Conservation (phyloP, 2,888 invertebrate genomes). For the Seira sanloemensis region DNA sequence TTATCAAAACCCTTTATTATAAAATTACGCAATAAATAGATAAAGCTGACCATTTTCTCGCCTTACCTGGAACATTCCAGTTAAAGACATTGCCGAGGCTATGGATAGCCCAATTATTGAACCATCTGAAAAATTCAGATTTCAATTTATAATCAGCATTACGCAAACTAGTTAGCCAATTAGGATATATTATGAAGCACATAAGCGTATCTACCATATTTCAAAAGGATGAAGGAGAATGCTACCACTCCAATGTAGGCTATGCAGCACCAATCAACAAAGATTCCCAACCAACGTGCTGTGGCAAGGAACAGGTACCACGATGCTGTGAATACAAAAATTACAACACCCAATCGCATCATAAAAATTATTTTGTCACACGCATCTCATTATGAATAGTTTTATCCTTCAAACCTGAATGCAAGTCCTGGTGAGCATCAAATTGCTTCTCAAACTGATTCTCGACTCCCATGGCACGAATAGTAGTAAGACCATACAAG, state of each 20-base stretch:
- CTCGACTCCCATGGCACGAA: slow-evolving; percentile 89
- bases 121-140: slow-evolving; percentile 75
- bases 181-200: not conserved
- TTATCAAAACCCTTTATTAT: not conserved
- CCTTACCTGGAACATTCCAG: slow-evolving; percentile 78
- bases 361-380: not conserved
- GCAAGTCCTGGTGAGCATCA: slow-evolving; percentile 82
- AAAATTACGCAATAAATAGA: no score
- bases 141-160: not conserved
- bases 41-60: no score
- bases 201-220: slow-evolving; percentile 77
- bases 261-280: slow-evolving; percentile 92
- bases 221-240: slow-evolving; percentile 85
- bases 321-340: slow-evolving; percentile 76
- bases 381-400: no score
- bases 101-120: slow-evolving; percentile 85
- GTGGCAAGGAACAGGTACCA: slow-evolving; percentile 94
- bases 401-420: slow-evolving; percentile 74
- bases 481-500: slow-evolving; percentile 70
- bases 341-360: no score
- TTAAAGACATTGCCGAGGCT: slow-evolving; percentile 84
- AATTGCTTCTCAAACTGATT: slow-evolving; percentile 86
- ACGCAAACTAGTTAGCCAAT: no score
- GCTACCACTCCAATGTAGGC: slow-evolving; percentile 91
- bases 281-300: slow-evolving; percentile 94